Evolutionary conservation across 2,113 vertebrate species (phyloP).

Genomic region (Chloebia gouldiae): DNA sequence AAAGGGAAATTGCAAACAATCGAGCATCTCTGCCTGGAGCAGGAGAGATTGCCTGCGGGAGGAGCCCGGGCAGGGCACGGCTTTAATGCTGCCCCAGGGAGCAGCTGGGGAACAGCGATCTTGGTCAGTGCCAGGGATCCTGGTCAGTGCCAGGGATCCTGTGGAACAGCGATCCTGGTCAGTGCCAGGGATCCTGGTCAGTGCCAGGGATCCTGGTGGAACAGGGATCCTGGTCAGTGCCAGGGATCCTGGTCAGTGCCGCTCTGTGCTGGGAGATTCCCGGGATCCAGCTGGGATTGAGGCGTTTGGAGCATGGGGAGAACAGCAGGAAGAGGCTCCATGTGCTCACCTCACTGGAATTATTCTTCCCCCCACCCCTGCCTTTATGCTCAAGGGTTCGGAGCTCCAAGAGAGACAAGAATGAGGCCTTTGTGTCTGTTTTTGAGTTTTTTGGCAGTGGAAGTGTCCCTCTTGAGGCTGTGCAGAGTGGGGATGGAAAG

Average conservation of each 20-base stretch:
- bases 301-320: not conserved
- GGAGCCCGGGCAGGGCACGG: not conserved
- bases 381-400: not conserved
- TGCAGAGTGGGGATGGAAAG: not conserved
- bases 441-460: not conserved
- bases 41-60: not conserved
- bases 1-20: not conserved
- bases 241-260: no score
- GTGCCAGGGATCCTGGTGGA: no score
- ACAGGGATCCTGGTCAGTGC: no score
- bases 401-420: not conserved
- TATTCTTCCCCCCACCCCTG: not conserved
- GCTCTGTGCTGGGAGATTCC: not conserved
- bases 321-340: not conserved
- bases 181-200: not conserved
- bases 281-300: accelerated
- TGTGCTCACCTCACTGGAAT: not conserved
- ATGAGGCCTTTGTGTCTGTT: not conserved
- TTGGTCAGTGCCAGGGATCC: not conserved
- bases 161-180: accelerated
- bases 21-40: not conserved
- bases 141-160: no score
- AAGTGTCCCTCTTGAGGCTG: not conserved
- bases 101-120: accelerated
- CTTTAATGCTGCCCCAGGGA: accelerated